Base-by-base conservation (phyloP, 2,888 invertebrate species). In the Drosophila bunnanda region DNA sequence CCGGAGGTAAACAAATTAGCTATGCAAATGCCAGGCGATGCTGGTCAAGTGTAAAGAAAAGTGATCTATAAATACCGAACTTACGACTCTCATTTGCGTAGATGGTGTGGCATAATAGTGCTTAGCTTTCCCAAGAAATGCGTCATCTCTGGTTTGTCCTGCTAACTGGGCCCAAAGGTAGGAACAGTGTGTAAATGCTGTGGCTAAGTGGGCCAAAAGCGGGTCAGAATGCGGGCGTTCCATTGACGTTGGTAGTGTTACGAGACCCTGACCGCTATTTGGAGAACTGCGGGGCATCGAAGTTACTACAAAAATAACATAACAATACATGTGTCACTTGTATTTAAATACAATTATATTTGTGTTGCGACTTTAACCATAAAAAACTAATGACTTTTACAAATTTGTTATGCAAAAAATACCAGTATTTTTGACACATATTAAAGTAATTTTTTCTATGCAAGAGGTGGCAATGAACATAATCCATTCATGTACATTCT, bases 21-120 rank as follows among this genome's bases (percentile, higher is more conserved):
- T 69, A 75, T 84, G 84, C 73, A 80, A 88, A 82, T 80, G 55
- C 15, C 41, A 75, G 78, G 64, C 75, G 71, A 73, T 48, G 39
- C 20, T 69, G 38, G 56, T 52, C 44, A 38, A 65, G 48, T 43
- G 59, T 54, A 69, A 71, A 68, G 59, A 50, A 69, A 71, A 68
- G 59, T 61, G 32, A 52, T 73, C 65, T 78, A 80, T 67, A 71
- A 76, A 82, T 75, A 85, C 34, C 34, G 8, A 8, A 64, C 48
- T 46, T 50, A 38, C 22, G 54, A 46, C 59, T 62, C 20, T 36
- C 39, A 79, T 61, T 75, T 77, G 71, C 68, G 54, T 52, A 55
- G 61, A 59, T 56, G 30, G 30, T 54, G 32, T 65, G 66, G 17
- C 67, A 52, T 43, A 66, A 66, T 34, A 25, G 25, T 25, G 36